phyloP scores from a whole-genome alignment of 64 coral and sea anemone genomes.

The Dendronephthya gigantea region DNA sequence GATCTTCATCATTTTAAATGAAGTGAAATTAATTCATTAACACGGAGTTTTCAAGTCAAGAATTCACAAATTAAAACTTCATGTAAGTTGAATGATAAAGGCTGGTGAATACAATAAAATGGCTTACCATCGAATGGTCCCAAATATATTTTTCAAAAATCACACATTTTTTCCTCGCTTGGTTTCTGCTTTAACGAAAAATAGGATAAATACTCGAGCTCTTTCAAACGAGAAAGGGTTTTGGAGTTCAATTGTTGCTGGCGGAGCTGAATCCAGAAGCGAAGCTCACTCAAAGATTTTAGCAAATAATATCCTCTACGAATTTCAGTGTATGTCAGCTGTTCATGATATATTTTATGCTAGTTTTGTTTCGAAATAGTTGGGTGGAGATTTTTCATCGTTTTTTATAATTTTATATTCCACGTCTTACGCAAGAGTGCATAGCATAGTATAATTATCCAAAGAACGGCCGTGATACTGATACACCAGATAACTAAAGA shows the following conservation, averaged over 20 bases:
- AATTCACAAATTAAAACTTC: neutral
- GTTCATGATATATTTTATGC: too few relatives aligned
- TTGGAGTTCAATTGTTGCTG: neutral
- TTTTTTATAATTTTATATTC: too few relatives aligned
- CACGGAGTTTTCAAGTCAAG: neutral
- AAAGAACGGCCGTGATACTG: too few relatives aligned
- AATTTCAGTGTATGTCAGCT: neutral
- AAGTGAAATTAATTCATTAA: too few relatives aligned
- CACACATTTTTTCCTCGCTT: neutral
- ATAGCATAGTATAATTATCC: too few relatives aligned
- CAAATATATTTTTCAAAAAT: neutral
- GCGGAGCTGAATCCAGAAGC: neutral
- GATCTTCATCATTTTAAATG: too few relatives aligned
- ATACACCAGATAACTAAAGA: too few relatives aligned
- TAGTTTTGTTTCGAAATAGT: neutral
- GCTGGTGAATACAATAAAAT: neutral
- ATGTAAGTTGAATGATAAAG: neutral
- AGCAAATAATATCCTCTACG: neutral
- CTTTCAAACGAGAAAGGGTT: neutral
- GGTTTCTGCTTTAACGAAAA: neutral
- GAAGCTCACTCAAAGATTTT: neutral
- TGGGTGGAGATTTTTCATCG: neutral
- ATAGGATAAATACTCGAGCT: neutral
- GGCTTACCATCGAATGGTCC: neutral
- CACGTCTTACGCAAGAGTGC: neutral